Base-by-base conservation (phyloP, 2,113 vertebrate species). In the Zeus faber region DNA sequence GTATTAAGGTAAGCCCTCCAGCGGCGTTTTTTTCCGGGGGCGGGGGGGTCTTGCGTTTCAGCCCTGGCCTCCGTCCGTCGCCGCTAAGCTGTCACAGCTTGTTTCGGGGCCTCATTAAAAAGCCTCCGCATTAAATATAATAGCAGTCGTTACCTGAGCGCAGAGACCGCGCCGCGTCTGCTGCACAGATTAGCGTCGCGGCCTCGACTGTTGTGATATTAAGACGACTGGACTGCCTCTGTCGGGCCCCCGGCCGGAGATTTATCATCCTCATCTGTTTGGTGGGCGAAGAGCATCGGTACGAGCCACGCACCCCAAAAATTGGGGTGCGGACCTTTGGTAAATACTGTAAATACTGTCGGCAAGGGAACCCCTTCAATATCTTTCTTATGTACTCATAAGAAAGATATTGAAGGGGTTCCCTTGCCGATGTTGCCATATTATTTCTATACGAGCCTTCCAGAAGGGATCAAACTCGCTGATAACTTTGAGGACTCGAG, bases 101-200 rank as follows among this genome's bases (percentile, higher is more conserved):
- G 64, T 84, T 46, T 62, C 59, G 69, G 29, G 60, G 43, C 63
- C 62, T 72, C 25, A 53, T 73, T 79, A 80, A 76, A 82, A 74
- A 64, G n/a, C 60, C 60, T 51, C 57, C 68, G 55, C 56, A 70
- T 75, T 76, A 76, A 84, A 78, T 54, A 31, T 72, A 68, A 74
- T 76, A 59, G 64, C 43, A 4, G 67, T 67, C 10, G 65, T 77
- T 77, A 83, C 77, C 73, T 75, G 54, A 76, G 56, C 48, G 33
- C 39, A 45, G 43, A 39, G 70, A 85, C 68, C 58, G 21, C 74
- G 55, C 23, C 5, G 9, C 11, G 60, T 65, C 77, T 83, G 81
- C 4, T 71, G 62, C 61, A 69, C 17, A 54, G 57, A 71, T 80
- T 74, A 74, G 58, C 62, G 53, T 70, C 62, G 17, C 64, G 10